Percentiles rank a stretch among this genome's conserved stretches.
These are phyloP conservation scores for Triplophysa tibetana DNA, from an alignment of 2,113 vertebrate genomes.

Conservation along the genomic window DNA sequence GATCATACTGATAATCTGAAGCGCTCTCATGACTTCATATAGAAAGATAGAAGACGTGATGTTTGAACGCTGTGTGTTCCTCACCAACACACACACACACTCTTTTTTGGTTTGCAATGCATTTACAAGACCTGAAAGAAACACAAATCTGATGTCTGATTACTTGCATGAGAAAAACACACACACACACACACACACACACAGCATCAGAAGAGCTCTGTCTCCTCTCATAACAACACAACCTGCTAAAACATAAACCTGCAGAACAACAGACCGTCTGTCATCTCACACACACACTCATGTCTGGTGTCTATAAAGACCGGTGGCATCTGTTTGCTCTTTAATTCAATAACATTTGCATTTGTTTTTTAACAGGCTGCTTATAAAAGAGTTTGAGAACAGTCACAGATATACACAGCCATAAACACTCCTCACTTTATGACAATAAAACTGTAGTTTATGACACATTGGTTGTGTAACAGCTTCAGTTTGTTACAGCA, in stretches of 20 bases:
- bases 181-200: no score
- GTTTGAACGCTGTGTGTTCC: no score
- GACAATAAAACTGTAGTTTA: conserved; percentile 78
- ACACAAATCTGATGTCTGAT: no score
- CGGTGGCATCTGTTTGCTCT: conserved; percentile 66
- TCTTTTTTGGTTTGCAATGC: no score
- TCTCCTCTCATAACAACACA: no score
- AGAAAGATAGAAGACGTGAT: no score
- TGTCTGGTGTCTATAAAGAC: conserved; percentile 39
- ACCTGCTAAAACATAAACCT: not conserved
- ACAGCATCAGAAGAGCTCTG: no score
- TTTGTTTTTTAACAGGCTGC: conserved; percentile 67
- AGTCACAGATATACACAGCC: conserved; percentile 47
- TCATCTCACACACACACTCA: no score
- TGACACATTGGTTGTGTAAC: conserved; percentile 70
- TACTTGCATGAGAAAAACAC: no score
- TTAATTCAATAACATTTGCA: conserved; percentile 72
- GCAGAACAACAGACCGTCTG: not conserved
- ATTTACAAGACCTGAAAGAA: no score
- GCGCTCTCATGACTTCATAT: no score
- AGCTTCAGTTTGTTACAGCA: conserved; percentile 43
- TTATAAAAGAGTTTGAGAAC: conserved; percentile 66
- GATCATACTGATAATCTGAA: no score
- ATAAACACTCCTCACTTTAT: conserved; percentile 77
- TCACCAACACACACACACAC: not conserved